Conservation (phyloP, 2,113 vertebrate species). For the Eulemur macaco region DNA sequence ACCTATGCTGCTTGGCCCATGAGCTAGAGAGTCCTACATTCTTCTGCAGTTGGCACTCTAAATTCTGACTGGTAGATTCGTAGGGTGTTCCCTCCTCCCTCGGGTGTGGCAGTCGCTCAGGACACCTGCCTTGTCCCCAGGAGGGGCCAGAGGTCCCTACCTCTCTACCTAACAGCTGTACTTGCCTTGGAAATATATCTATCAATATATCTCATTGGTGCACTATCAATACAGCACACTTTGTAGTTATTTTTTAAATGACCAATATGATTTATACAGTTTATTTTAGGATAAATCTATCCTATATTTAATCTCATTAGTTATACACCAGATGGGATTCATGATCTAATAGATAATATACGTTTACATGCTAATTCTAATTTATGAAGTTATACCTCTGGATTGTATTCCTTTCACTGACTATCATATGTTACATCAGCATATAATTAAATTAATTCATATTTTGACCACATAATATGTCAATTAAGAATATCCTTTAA, state of each 20-base stretch:
- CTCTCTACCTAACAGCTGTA: too few species aligned
- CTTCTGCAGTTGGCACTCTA: too few species aligned
- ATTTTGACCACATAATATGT: background rate
- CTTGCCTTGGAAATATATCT: background rate
- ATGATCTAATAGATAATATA: conserved; percentile 3
- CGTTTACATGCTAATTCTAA: background rate
- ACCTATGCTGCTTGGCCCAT: too few species aligned
- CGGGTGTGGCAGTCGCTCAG: too few species aligned
- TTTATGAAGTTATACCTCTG: background rate
- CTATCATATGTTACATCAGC: background rate
- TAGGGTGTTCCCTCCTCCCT: too few species aligned
- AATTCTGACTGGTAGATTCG: too few species aligned
- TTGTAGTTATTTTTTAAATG: conserved; percentile 17
- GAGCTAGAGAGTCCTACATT: too few species aligned
- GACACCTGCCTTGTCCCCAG: too few species aligned
- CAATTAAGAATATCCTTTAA: conserved; percentile 40
- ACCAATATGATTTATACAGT: background rate
- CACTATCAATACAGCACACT: background rate
- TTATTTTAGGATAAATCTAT: background rate
- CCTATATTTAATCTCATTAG: background rate
- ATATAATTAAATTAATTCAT: conserved; percentile 31
- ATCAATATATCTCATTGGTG: background rate
- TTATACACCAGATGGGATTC: background rate
- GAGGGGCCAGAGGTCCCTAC: too few species aligned
- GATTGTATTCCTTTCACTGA: background rate